Base-by-base conservation (phyloP, 2,113 vertebrate species). In the Empidonax traillii region DNA sequence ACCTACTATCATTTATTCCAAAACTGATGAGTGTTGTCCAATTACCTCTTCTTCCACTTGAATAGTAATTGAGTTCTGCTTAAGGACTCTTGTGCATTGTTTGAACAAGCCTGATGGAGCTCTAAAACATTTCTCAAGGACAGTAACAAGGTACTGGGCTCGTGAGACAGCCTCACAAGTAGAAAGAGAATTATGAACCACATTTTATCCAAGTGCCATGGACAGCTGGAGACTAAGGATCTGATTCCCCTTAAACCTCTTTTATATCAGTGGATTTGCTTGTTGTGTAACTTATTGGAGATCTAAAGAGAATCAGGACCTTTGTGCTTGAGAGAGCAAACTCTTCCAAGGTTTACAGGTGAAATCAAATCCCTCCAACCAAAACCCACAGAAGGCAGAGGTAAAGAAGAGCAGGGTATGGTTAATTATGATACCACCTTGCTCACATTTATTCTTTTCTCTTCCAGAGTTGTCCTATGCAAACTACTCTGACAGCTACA, bases 21-120 rank as follows among this genome's bases (percentile, higher is more conserved):
- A 86, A 95, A 86, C 27, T 75, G 89, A 89, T 90, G 72, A 84
- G 65, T 86, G 65, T 84, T 93, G 91, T 83, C 61, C 83, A 92
- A 72, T 96, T 93, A 84, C 63, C 51, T 77, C 39, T 83, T 95
- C 86, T 94, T 97, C 83, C 76, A 92, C 95, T 90, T 84, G 59
- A 95, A 44, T 31, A 86, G 56, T 77, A 94, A 89, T 75, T 63
- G 83, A 89, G 65, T 81, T 96, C 65, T 93, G 51, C 63, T 87
- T 86, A 90, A 96, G 93, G 52, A 93, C 86, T 51, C 88, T 90
- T 28, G 51, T 8, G 51, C 28, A 55, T 86, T 93, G 55, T 93
- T 95, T 93, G 56, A 81, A 55, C 43, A 65, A 87, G 35, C 46
- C 80, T 92, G 59, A 71, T 80, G 75, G 73, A 92, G 55, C 72